Conservation (phyloP, 1,140 invertebrate species). For the Drosophila triauraria region DNA sequence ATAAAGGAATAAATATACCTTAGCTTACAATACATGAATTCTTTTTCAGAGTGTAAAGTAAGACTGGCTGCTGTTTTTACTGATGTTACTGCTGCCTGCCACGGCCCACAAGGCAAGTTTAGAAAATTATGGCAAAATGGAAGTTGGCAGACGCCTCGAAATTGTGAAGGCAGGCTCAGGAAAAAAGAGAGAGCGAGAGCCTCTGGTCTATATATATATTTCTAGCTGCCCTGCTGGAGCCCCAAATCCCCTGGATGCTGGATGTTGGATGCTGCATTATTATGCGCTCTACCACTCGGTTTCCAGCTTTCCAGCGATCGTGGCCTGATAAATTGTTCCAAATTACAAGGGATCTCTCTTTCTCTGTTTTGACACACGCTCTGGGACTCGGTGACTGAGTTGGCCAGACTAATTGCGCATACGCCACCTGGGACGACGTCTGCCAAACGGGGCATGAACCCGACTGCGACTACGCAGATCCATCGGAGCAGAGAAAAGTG, state of each 20-base stretch:
- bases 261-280: conserved; percentile 24
- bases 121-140: conserved; percentile 68
- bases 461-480: conserved; percentile 13
- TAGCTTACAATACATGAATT: neutral
- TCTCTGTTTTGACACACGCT: conserved; percentile 32
- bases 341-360: conserved; percentile 34
- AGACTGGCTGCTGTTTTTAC: conserved; percentile 15
- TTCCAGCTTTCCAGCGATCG: conserved; percentile 19
- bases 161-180: conserved; percentile 25
- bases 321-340: conserved; percentile 38
- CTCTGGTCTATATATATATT: conserved; percentile 31
- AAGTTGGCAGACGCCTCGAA: conserved; percentile 53
- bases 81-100: conserved; percentile 26
- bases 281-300: conserved; percentile 35
- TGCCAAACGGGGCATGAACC: conserved; percentile 57
- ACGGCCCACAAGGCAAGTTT: conserved; percentile 69
- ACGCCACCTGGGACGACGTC: conserved; percentile 34
- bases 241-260: conserved; percentile 12
- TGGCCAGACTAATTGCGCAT: conserved; percentile 38
- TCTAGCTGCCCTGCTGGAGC: conserved; percentile 31
- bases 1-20: neutral
- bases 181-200: neutral
- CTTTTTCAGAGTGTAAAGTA: neutral
- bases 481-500: conserved; percentile 45
- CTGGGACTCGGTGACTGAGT: conserved; percentile 9